Conservation (phyloP, 2,797 vertebrate genomes). For the Squalus acanthias region DNA sequence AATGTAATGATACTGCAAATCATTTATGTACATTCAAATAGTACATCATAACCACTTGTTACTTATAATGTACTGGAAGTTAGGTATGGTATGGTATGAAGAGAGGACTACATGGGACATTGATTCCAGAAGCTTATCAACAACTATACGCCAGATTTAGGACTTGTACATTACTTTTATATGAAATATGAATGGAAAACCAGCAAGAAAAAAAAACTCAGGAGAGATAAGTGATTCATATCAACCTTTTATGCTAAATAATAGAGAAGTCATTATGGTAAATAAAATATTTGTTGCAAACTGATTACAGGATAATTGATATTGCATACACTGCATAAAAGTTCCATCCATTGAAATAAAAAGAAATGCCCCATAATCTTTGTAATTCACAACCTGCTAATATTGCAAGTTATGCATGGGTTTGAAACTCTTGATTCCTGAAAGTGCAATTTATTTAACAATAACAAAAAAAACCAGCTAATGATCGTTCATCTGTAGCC, state of each 20-base stretch:
- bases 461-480: no score
- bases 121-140: background rate
- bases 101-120: background rate
- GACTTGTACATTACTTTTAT: background rate
- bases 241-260: background rate
- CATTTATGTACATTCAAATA: background rate
- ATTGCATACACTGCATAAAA: no score
- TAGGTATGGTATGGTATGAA: background rate
- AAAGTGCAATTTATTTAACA: no score
- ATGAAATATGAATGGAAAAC: background rate
- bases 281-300: background rate
- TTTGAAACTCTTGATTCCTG: no score
- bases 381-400: no score
- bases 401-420: no score
- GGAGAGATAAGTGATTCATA: background rate
- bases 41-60: background rate
- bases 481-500: no score
- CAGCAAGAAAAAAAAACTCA: background rate
- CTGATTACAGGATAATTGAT: no score
- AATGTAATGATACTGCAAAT: background rate
- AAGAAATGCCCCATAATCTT: no score
- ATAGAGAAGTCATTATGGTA: background rate
- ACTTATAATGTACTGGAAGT: background rate
- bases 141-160: background rate
- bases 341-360: no score